A percentile compares a stretch with the other conserved stretches of the same genome.
phyloP scores from a whole-genome alignment of 2,888 invertebrate genomes.

The Steinernema hermaphroditum region DNA sequence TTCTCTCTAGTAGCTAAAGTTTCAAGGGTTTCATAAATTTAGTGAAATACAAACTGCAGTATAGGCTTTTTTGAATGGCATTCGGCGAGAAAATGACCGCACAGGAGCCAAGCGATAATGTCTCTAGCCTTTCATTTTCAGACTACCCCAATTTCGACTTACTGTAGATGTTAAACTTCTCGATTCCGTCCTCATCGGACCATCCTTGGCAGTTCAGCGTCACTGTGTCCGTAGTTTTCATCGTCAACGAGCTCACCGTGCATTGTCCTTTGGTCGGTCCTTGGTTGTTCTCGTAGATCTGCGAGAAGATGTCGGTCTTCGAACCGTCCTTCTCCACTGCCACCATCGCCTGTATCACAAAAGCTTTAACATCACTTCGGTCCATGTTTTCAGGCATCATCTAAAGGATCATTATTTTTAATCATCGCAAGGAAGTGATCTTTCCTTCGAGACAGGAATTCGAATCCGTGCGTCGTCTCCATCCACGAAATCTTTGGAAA shows the following conservation, averaged over 20 bases:
- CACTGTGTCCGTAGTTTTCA: neutral
- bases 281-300: conserved; percentile 5
- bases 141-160: no score
- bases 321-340: neutral
- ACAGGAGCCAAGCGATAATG: no score
- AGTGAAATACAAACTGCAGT: no score
- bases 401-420: neutral
- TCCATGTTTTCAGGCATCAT: neutral
- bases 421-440: neutral
- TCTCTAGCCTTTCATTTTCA: no score
- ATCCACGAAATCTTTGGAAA: neutral
- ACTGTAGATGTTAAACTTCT: neutral
- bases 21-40: no score
- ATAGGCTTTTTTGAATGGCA: no score
- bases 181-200: neutral
- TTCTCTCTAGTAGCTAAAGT: no score
- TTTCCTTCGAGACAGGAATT: neutral
- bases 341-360: neutral
- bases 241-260: neutral
- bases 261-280: neutral
- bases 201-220: neutral
- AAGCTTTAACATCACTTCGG: neutral
- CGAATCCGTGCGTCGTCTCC: neutral
- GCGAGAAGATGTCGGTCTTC: neutral
- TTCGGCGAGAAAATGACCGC: no score